A percentile compares a stretch with the other conserved stretches of the same genome.
Conservation (phyloP, 2,113 vertebrate genomes). For the Pampusana beccarii region DNA sequence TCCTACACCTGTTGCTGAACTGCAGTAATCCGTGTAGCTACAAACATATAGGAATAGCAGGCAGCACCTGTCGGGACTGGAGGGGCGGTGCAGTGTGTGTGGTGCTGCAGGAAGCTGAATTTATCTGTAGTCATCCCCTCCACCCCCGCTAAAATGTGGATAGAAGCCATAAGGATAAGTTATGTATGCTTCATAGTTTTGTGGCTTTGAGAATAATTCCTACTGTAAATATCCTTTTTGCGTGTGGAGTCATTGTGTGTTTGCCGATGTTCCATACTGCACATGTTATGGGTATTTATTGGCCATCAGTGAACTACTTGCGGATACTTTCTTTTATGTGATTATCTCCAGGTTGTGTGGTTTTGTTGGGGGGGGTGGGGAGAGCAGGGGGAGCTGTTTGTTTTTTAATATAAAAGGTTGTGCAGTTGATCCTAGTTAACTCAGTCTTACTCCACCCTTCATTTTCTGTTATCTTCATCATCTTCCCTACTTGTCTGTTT, state of each 20-base stretch:
- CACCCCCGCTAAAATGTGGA: rapidly evolving
- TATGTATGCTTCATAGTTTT: neutral
- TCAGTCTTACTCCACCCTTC: neutral
- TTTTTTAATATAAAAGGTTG: neutral
- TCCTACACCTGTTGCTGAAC: neutral
- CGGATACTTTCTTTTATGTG: neutral
- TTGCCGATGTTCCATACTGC: neutral
- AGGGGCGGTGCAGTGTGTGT: rapidly evolving
- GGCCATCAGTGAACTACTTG: neutral
- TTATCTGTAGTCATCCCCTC: neutral
- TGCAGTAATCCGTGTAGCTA: rapidly evolving
- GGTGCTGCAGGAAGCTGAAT: rapidly evolving
- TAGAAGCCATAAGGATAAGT: neutral
- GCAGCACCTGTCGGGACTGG: neutral
- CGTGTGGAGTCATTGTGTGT: neutral
- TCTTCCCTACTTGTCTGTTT: neutral
- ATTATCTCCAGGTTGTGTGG: neutral
- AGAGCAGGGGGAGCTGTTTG: too few species aligned
- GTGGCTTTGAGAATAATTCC: neutral
- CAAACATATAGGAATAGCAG: rapidly evolving
- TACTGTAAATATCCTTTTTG: neutral
- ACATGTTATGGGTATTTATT: rapidly evolving
- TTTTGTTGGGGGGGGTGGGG: neutral
- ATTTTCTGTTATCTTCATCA: neutral
- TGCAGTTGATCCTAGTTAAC: neutral